These are phyloP conservation scores for Leucoma salicis DNA, from an alignment of 2,888 invertebrate species.

Conservation along the genomic window DNA sequence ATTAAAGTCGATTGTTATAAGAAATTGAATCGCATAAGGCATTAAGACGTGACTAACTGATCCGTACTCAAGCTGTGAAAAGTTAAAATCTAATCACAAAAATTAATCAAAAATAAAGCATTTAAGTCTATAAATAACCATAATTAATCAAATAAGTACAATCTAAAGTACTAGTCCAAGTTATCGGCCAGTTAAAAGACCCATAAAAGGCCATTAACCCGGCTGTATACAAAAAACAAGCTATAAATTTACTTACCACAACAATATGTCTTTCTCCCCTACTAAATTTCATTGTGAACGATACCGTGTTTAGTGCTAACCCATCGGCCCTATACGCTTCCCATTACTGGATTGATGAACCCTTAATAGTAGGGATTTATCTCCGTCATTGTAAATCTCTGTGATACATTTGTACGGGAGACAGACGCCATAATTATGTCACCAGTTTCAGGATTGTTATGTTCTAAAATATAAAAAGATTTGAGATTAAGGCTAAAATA, in stretches of 20 bases:
- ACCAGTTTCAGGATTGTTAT: too few relatives aligned
- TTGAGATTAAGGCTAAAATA: too few relatives aligned
- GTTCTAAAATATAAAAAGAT: too few relatives aligned
- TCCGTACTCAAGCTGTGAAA: too few relatives aligned
- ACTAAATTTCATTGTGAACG: constrained; percentile 50
- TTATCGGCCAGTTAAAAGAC: constrained; percentile 65
- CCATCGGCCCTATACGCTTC: constrained; percentile 33
- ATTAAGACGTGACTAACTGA: too few relatives aligned
- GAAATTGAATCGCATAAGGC: too few relatives aligned
- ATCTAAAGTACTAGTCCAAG: constrained; percentile 11
- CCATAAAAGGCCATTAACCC: constrained; percentile 74
- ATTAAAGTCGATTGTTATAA: too few relatives aligned
- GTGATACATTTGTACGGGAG: too few relatives aligned
- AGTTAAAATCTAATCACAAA: too few relatives aligned
- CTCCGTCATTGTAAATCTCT: constrained; percentile 25
- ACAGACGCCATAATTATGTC: too few relatives aligned
- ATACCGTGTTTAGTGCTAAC: constrained; percentile 40
- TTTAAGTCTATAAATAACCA: neutral
- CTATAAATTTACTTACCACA: constrained; percentile 68
- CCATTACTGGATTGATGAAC: constrained; percentile 39
- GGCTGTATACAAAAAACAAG: constrained; percentile 71
- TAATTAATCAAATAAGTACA: constrained; percentile 10
- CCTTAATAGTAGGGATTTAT: constrained; percentile 38
- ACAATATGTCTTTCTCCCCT: constrained; percentile 63
- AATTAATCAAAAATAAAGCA: neutral